These are phyloP conservation scores for Tipula unca DNA, from an alignment of 2,888 invertebrate species.

Conservation along the genomic window DNA sequence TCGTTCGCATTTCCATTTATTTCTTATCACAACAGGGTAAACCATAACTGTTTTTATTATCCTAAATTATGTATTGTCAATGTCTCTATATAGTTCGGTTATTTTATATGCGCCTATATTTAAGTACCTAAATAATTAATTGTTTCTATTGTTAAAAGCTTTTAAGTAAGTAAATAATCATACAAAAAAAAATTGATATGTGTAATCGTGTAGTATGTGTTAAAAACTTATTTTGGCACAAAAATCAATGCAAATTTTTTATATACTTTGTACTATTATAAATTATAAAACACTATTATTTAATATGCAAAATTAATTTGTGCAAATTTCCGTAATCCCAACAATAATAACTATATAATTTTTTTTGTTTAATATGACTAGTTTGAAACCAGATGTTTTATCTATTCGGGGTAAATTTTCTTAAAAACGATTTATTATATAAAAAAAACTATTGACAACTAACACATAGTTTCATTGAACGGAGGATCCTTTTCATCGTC, in stretches of 20 bases:
- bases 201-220: not conserved
- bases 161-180: not conserved
- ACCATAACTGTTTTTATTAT: not conserved
- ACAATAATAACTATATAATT: not conserved
- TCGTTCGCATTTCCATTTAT: not conserved
- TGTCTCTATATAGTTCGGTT: not conserved
- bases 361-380: not conserved
- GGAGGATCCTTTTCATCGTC: conserved; percentile 43
- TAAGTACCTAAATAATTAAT: not conserved
- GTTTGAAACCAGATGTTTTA: not conserved
- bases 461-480: conserved; percentile 44
- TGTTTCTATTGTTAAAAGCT: not conserved
- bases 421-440: not conserved
- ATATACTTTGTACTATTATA: not conserved
- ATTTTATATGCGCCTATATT: not conserved
- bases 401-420: not conserved
- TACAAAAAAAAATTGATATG: not conserved
- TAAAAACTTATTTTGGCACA: not conserved
- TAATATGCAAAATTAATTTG: not conserved
- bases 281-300: not conserved
- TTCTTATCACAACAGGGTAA: not conserved
- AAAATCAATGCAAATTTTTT: conserved; percentile 1
- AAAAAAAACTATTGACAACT: conserved; percentile 27
- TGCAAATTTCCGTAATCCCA: not conserved
- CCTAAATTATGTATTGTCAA: conserved; percentile 1